Evolutionary conservation across 2,113 vertebrate species (phyloP).

Genomic region (Percina caprodes): DNA sequence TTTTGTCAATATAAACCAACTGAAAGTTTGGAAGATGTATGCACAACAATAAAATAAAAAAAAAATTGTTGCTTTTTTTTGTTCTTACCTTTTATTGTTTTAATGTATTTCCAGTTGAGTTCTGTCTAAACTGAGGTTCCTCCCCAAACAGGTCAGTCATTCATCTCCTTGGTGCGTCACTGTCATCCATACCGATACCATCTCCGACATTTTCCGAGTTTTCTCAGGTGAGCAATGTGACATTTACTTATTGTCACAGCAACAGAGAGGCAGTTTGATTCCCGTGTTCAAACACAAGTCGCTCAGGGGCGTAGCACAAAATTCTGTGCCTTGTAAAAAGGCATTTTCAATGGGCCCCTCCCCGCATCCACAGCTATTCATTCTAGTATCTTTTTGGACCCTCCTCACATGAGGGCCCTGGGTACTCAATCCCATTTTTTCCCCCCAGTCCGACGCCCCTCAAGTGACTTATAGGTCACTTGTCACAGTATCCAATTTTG

Average conservation of each 20-base stretch:
- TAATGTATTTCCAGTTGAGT: background rate
- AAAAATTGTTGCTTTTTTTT: background rate
- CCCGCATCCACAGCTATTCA: no score
- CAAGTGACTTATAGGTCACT: constrained; percentile 31
- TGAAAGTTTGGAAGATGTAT: background rate
- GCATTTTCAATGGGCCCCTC: no score
- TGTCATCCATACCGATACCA: background rate
- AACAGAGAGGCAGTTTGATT: background rate
- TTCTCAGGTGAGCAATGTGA: constrained; percentile 50
- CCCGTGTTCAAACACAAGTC: constrained; percentile 30
- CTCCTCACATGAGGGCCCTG: no score
- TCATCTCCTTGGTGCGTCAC: background rate
- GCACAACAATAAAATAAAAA: background rate
- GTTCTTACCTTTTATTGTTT: background rate
- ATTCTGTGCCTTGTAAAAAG: no score
- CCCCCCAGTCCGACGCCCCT: no score
- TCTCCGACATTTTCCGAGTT: background rate
- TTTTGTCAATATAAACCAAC: background rate
- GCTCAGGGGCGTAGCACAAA: no score
- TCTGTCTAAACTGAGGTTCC: background rate
- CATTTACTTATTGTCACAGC: constrained; percentile 30
- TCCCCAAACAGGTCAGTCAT: background rate
- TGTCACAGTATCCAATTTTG: constrained; percentile 29
- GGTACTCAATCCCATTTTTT: no score
- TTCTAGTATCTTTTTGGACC: no score